Base-by-base conservation (phyloP, 1,140 invertebrate genomes). In the Odontomachus brunneus region DNA sequence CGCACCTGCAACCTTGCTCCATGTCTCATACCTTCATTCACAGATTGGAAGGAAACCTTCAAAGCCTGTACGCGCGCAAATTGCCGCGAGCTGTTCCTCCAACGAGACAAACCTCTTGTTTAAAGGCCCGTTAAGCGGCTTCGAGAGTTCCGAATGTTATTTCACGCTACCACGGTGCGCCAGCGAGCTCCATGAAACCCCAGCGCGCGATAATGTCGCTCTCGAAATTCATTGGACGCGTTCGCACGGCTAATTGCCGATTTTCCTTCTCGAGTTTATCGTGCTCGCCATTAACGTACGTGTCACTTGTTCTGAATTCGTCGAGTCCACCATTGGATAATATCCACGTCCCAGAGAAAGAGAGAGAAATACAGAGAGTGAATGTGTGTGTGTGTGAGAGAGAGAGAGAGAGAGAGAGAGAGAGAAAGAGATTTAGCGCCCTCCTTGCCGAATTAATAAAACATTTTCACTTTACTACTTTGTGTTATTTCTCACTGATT, bases 61-160 rank as follows among this genome's bases (percentile, higher is more conserved):
- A 29, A 69, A 82, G 62, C 17, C 29, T 65, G 78, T 84, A 59
- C 71, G 51, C 66, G n/a, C 33, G 80, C 48, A 66, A 85, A 83
- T 44, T 73, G 80, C 72, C 73, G 59, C 82, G 63, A 62, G 76
- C 24, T 49, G 53, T 49, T 82, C 26, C 59, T 85, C 84, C 22
- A 83, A 83, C 60, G 72, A 85, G 51, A 24, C 66, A 72, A 72
- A 53, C 65, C 22, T 71, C 53, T 73, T 55, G 80, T 85, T 83
- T 83, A 83, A 87, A 87, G 59, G 71, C 53, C 60, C 63, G 51
- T 82, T 82, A 48, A 44, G 38, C n/a, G 44, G 63, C 57, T 59
- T 29, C 49, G 4, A 38, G 51, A 22, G 83, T 65, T 33, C 51
- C 15, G 4, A 59, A 9, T 59, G 53, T 59, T 72, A 72, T 72